Base-by-base conservation (phyloP, 1,140 invertebrate species). In the Antheraea mylitta region DNA sequence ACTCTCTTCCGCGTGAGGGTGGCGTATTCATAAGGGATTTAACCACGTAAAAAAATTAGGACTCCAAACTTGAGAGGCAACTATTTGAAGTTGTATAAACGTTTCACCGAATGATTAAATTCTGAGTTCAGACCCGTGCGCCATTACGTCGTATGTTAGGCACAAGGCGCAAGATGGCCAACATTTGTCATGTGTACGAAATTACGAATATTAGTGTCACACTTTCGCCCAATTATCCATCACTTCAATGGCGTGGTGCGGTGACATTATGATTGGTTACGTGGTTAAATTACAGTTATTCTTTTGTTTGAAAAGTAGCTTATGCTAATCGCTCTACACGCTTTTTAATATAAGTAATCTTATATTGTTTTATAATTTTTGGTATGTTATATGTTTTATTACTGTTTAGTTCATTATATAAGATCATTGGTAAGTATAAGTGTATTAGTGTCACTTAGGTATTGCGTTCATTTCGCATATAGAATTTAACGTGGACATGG, bases 151-250 rank as follows among this genome's bases (percentile, higher is more conserved):
- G 36, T 61, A 61, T 70, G 61, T 68, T 69, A 66, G 63, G 45
- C 62, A 53, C 68, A 73, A 70, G 69, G 62, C 70, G 67, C 77
- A 78, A 79, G 77, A 82, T 83, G 76, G 73, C 71, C 70, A 72
- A 77, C 83, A 88, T 90, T 90, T 87, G 85, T 90, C 88, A 90
- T 84, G 70, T 77, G 77, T 79, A 75, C 70, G 45, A 65, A 65
- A 65, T 69, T 69, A 72, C 72, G 72, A 81, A 85, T 83, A 87
- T 90, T 89, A 85, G 72, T 71, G 87, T 86, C 82, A 86, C 82
- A 87, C 86, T 90, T 90, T 90, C 82, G 76, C 86, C 83, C 70
- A 87, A 87, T 83, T 87, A 85, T 68, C 74, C 79, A 76, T 76
- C 77, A 76, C 76, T 87, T 80, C 83, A 30, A 30, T 30, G 22